phyloP scores from a whole-genome alignment of 92 coral and sea anemone genomes.

The Heteractis magnifica region DNA sequence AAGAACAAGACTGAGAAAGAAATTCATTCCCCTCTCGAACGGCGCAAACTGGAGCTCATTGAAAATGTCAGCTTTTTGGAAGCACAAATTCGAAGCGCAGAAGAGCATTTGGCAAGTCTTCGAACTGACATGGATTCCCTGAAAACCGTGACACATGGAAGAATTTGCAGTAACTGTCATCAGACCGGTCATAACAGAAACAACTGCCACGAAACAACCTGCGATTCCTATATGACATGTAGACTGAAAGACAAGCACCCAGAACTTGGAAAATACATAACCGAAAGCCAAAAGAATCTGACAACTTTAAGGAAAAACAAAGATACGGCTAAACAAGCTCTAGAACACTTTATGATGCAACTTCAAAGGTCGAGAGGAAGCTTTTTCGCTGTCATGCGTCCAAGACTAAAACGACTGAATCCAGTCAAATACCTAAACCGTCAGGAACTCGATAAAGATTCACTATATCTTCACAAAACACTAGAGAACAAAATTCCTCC shows the following conservation, averaged over 20 bases:
- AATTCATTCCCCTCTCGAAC: slow-evolving; percentile 19
- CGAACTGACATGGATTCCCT: slow-evolving; percentile 37
- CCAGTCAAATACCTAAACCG: slow-evolving; percentile 30
- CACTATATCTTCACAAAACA: slow-evolving; percentile 29
- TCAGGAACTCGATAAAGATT: slow-evolving; percentile 39
- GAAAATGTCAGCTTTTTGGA: slow-evolving; percentile 49
- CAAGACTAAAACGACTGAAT: background rate
- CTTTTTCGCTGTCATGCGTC: background rate
- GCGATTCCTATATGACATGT: slow-evolving; percentile 37
- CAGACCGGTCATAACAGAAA: slow-evolving; percentile 38
- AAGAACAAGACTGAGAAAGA: background rate
- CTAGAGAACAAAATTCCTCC: slow-evolving; percentile 45
- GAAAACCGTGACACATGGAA: slow-evolving; percentile 34
- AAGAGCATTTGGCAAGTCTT: slow-evolving; percentile 41
- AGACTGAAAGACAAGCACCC: slow-evolving; percentile 31
- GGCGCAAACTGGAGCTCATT: slow-evolving; percentile 32
- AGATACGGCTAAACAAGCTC: slow-evolving; percentile 39
- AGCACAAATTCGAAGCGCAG: slow-evolving; percentile 37
- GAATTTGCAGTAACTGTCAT: slow-evolving; percentile 39
- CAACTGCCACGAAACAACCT: slow-evolving; percentile 25
- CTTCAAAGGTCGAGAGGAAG: slow-evolving; percentile 17
- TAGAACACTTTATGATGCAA: slow-evolving; percentile 36
- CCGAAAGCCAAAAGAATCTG: slow-evolving; percentile 33
- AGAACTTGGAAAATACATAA: slow-evolving; percentile 26
- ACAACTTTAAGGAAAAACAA: slow-evolving; percentile 28